These are phyloP conservation scores for Cherax destructor DNA, from an alignment of 1,140 invertebrate genomes.

Conservation along the genomic window DNA sequence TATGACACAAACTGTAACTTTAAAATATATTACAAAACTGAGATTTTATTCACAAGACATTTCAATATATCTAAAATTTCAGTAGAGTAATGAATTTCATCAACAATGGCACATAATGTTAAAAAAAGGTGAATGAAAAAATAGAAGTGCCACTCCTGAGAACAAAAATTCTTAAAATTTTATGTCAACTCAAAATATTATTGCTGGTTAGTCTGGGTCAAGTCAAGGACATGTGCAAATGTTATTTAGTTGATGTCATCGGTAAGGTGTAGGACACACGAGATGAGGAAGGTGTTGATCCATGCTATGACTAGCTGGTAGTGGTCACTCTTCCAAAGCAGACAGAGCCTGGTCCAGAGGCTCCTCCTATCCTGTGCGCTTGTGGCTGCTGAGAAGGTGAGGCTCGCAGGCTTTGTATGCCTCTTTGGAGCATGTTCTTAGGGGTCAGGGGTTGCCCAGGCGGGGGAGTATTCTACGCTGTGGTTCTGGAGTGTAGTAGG, in stretches of 20 bases:
- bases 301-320: conserved; percentile 4
- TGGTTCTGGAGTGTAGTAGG: conserved; percentile 84
- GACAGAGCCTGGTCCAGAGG: conserved; percentile 49
- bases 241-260: background rate
- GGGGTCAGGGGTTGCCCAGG: conserved; percentile 69
- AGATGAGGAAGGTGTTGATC: conserved; percentile 12
- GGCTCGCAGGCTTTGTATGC: conserved; percentile 27
- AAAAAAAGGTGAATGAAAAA: background rate
- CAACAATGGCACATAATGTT: background rate
- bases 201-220: background rate
- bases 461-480: conserved; percentile 78
- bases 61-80: background rate
- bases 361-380: conserved; percentile 57
- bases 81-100: background rate
- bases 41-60: background rate
- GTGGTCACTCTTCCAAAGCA: background rate
- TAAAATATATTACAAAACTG: background rate
- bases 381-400: conserved; percentile 54
- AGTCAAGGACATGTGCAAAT: background rate
- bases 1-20: background rate
- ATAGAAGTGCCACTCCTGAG: background rate
- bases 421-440: conserved; percentile 37
- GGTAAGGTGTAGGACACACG: background rate
- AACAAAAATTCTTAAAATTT: background rate
- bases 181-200: background rate